Conservation (phyloP, 2,888 invertebrate species). For the Ophioninae sp. region DNA sequence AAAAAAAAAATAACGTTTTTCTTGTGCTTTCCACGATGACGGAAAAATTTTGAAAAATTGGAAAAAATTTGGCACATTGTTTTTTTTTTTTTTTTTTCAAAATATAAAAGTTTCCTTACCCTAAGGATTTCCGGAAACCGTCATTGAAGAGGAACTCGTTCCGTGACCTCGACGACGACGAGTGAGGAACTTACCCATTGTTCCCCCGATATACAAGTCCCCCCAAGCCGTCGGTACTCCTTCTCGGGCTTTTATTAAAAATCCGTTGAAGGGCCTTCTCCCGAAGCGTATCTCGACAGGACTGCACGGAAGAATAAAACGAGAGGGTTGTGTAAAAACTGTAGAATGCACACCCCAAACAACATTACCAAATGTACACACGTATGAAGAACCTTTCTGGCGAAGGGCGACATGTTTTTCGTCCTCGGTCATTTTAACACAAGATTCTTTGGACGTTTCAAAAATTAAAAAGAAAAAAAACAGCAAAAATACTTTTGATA, state of each 20-base stretch:
- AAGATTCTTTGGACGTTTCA: not conserved
- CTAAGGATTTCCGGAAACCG: slow-evolving; percentile 46
- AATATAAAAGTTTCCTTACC: not conserved
- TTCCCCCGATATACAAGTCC: slow-evolving; percentile 20
- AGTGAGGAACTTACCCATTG: slow-evolving; percentile 24
- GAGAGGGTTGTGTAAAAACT: slow-evolving; percentile 21
- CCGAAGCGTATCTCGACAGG: not conserved
- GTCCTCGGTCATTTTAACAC: not conserved
- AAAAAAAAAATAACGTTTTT: not conserved
- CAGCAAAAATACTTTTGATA: not conserved
- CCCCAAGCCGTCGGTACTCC: slow-evolving; percentile 1
- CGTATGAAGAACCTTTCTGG: not conserved
- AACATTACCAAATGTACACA: not conserved
- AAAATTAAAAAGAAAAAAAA: not conserved
- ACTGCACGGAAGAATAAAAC: slow-evolving; percentile 16
- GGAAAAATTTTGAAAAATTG: no score
- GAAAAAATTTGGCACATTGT: no score
- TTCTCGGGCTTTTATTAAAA: slow-evolving; percentile 31
- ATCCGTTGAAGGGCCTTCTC: slow-evolving; percentile 35
- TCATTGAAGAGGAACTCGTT: slow-evolving; percentile 48
- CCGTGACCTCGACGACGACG: slow-evolving; percentile 45
- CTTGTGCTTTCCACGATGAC: no score
- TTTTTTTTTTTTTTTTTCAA: not conserved
- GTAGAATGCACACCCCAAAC: not conserved
- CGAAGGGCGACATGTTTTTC: not conserved